Conservation (phyloP, 2,888 invertebrate genomes). For the Trissolcus japonicus region DNA sequence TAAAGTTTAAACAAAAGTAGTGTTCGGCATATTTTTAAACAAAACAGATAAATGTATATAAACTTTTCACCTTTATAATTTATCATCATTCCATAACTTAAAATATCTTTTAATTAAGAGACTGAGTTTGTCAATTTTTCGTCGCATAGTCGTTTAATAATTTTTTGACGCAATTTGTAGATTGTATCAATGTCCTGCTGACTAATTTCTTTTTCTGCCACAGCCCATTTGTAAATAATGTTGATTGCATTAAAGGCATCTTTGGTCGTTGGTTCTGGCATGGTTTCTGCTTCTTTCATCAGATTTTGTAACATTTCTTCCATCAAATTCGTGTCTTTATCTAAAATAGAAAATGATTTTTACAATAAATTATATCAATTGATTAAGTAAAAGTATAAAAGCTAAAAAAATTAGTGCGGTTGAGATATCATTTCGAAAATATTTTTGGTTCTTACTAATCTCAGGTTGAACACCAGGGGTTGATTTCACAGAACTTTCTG, state of each 20-base stretch:
- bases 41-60: no score
- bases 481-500: slow-evolving; percentile 7
- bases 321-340: slow-evolving; percentile 7
- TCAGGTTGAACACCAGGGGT: slow-evolving; percentile 4
- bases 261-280: slow-evolving; percentile 35
- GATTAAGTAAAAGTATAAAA: no score
- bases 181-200: slow-evolving; percentile 22
- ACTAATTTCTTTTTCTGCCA: slow-evolving; percentile 20
- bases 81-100: no score
- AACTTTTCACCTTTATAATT: no score
- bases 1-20: no score
- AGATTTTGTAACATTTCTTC: slow-evolving; percentile 30
- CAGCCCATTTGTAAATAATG: slow-evolving; percentile 42
- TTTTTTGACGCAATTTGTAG: slow-evolving; percentile 29
- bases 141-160: slow-evolving; percentile 22
- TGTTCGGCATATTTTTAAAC: no score
- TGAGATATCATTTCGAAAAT: no score
- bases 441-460: slow-evolving; percentile 2
- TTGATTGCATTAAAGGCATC: slow-evolving; percentile 52
- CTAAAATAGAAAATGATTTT: background rate
- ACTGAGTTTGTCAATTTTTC: no score
- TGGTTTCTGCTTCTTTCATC: slow-evolving; percentile 20
- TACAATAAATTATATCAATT: background rate
- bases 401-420: no score
- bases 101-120: no score